Evolutionary conservation across 1,140 invertebrate species (phyloP), one percentile per base, ranked within the genome.

Genomic region (Drosophila pruinosa): DNA sequence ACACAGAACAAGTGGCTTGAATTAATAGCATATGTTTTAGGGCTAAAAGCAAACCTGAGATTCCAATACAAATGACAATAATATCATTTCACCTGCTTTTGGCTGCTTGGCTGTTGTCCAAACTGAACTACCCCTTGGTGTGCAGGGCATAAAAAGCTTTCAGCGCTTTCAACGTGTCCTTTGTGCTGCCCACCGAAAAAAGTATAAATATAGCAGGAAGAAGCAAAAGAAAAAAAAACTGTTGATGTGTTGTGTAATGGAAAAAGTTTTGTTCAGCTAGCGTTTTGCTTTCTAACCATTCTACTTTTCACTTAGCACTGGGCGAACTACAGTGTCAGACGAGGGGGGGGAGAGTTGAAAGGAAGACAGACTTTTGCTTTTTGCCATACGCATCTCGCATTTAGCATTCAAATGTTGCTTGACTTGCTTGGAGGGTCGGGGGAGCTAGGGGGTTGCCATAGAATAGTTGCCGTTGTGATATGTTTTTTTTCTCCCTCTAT

Each of bases 231-330:
- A 75, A 75, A 79, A 82, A 81, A 78, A 82, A 83, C 80, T 83
- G 81, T 86, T 86, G 82, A 77, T 86, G 68, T 73, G 81, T 88
- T 86, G 81, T 86, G 81, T 86, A 86, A 86, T 86, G 81, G 81
- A 86, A 86, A 86, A 86, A 86, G 82, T 86, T 86, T 86, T 81
- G 72, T 85, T 85, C 76, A 75, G 72, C 81, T 70, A 75, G 74
- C 80, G 74, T 83, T 82, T 81, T 83, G 73, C 81, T 83, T 83
- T 86, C 80, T 76, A 76, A 71, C 70, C 72, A 81, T 81, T 81
- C 82, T 81, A 85, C 74, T 64, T 86, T 86, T 86, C 78, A 86
- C 81, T 86, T 86, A 86, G 77, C 54, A 41, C 58, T 72, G 53
- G 61, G 64, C 36, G 19, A 10, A 31, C 14, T 5, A 36, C 36